phyloP scores from a whole-genome alignment of 1,140 invertebrate species.

The Drosophila bifasciata region DNA sequence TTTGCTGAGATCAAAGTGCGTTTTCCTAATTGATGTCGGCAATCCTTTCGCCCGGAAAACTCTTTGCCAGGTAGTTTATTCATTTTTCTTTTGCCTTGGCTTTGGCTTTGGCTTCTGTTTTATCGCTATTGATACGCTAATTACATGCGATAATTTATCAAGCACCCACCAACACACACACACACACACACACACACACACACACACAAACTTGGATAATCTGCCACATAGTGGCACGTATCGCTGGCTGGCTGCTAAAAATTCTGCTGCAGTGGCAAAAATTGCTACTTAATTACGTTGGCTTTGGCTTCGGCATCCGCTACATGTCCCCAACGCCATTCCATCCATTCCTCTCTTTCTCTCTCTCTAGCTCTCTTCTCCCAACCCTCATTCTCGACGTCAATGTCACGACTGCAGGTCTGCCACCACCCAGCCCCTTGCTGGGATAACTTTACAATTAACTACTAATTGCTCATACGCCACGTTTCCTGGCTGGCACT shows the following conservation, averaged over 20 bases:
- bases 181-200: slow-evolving; percentile 22
- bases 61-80: slow-evolving; percentile 11
- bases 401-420: slow-evolving; percentile 71
- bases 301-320: slow-evolving; percentile 37
- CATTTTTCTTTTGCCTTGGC: neutral
- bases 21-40: neutral
- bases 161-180: slow-evolving; percentile 24
- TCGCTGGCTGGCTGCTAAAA: slow-evolving; percentile 56
- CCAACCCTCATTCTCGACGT: slow-evolving; percentile 21
- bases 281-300: slow-evolving; percentile 76
- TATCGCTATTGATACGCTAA: slow-evolving; percentile 73
- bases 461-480: slow-evolving; percentile 81
- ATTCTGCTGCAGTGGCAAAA: slow-evolving; percentile 75
- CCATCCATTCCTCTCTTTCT: neutral
- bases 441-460: slow-evolving; percentile 77
- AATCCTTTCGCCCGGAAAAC: too few species aligned
- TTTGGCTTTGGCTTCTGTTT: slow-evolving; percentile 37
- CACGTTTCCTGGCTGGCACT: slow-evolving; percentile 63
- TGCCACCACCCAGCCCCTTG: slow-evolving; percentile 34
- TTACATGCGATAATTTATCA: slow-evolving; percentile 76
- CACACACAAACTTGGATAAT: slow-evolving; percentile 6
- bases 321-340: neutral
- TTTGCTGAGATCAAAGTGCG: slow-evolving; percentile 21
- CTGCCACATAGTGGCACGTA: slow-evolving; percentile 22
- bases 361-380: neutral